Base-by-base conservation (phyloP, 64 coral and sea anemone genomes). In the Montipora cactus region DNA sequence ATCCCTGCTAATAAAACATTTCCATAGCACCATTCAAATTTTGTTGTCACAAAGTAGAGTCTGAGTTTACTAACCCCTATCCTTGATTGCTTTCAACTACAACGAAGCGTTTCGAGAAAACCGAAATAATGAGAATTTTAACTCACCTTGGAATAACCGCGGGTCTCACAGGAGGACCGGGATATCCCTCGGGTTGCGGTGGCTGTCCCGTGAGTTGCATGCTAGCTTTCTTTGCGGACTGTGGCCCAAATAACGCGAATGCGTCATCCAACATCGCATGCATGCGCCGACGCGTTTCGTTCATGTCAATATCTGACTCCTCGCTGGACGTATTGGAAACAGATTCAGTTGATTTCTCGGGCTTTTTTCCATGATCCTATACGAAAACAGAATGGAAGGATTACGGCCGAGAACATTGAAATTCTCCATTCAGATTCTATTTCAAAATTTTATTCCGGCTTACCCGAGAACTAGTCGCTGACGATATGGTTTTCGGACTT, bases 291-390 rank as follows among this genome's bases (percentile, higher is more conserved):
- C 95, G 88, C 44, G 97, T 95, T 73, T 99, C 97, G 5, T 93
- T 90, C 97, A 99, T 99, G 80, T 93, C 93, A 66, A 99, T 94
- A 0, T 94, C 91, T 2, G 97, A 99, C 9, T 99, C 95, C 6
- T 94, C 95, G 72, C 87, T 93, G 9, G 91, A 88, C 3, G 71
- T 79, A 6, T 74, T 90, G 0, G 94, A 94, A n/a, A 7, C 81
- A 7, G 81, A 50, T 13, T 86, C 81, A 6, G 20, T 5, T 7
- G 81, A 68, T 68, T 84, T 84, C 2, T 23, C 62, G 14, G 10
- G 46, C 47, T 86, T 70, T 45, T 86, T 86, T n/a, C 67, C 82
- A 50, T 19, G 64, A 64, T 72, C 82, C 82, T 86, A n/a, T 47
- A 37, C 37, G 37, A 37, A 37, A 37, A 37, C 37, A 37, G 37